Percentiles rank a stretch among this genome's conserved stretches.
These are phyloP conservation scores for Siphamia tubifer DNA, from an alignment of 2,113 vertebrate genomes.

Conservation along the genomic window DNA sequence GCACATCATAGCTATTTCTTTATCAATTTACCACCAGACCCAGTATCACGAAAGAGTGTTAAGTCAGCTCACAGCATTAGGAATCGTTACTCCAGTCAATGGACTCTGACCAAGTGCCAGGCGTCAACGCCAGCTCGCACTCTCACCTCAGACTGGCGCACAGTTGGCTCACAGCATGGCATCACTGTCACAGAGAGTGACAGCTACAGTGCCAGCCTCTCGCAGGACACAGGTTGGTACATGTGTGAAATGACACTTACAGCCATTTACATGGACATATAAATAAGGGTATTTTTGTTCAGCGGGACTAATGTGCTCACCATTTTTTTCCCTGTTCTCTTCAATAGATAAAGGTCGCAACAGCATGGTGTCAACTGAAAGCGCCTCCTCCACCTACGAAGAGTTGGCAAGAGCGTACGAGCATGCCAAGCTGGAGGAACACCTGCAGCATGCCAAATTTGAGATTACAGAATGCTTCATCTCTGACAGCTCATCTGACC, in stretches of 20 bases:
- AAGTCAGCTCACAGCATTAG: constrained; percentile 95
- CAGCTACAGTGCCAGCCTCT: constrained; percentile 98
- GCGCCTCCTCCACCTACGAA: constrained; percentile 94
- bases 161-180: constrained; percentile 95
- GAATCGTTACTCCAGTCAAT: constrained; percentile 97
- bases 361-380: constrained; percentile 99
- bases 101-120: constrained; percentile 98
- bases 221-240: constrained; percentile 92
- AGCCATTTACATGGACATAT: constrained; percentile 17
- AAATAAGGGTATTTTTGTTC: background rate
- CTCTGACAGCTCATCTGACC: constrained; percentile 94
- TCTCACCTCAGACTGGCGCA: constrained; percentile 97
- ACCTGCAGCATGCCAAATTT: constrained; percentile 95
- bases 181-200: constrained; percentile 98
- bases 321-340: background rate
- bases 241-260: constrained; percentile 26
- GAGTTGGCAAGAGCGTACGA: constrained; percentile 94
- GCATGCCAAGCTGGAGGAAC: constrained; percentile 95
- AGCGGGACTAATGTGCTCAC: background rate
- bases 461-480: constrained; percentile 98
- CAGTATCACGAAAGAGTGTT: constrained; percentile 94
- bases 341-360: constrained; percentile 92
- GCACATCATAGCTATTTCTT: background rate
- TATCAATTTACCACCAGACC: constrained; percentile 78
- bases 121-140: constrained; percentile 93